A percentile compares a stretch with the other conserved stretches of the same genome.
These are phyloP conservation scores for Halcyon malimbica DNA, from an alignment of 2,113 vertebrate species.

Conservation along the genomic window DNA sequence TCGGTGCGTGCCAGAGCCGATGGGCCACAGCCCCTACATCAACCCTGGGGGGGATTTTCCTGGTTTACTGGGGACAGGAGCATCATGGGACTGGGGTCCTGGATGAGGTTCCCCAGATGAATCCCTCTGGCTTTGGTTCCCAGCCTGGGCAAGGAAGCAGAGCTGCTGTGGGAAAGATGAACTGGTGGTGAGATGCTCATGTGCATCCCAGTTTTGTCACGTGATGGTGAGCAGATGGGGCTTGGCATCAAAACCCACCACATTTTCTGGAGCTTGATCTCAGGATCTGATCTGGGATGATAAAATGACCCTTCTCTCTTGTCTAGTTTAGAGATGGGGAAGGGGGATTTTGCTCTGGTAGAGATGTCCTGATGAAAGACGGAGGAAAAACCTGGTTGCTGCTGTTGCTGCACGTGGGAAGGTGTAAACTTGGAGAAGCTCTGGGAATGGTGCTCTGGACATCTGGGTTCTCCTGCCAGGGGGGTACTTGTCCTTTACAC, in stretches of 20 bases:
- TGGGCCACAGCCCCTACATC: neutral
- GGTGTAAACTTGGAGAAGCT: neutral
- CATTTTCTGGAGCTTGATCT: neutral
- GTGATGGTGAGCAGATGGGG: accelerated
- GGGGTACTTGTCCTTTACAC: neutral
- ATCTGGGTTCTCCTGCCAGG: neutral
- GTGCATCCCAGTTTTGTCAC: accelerated
- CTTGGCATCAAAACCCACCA: neutral
- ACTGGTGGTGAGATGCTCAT: no score
- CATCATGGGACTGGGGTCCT: accelerated
- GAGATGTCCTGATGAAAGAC: neutral
- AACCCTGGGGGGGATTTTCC: neutral
- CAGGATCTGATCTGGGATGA: neutral
- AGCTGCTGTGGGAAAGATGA: neutral
- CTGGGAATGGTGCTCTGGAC: neutral
- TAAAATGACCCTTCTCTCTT: neutral
- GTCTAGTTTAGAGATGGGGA: neutral
- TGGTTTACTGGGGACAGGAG: neutral
- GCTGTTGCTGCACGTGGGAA: neutral
- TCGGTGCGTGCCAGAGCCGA: accelerated
- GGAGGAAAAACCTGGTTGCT: neutral
- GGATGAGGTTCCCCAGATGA: neutral
- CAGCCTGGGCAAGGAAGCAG: neutral
- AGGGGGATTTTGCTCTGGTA: neutral
- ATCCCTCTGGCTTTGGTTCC: neutral